Conservation (phyloP, 2,113 vertebrate species). For the Solenodon paradoxus region DNA sequence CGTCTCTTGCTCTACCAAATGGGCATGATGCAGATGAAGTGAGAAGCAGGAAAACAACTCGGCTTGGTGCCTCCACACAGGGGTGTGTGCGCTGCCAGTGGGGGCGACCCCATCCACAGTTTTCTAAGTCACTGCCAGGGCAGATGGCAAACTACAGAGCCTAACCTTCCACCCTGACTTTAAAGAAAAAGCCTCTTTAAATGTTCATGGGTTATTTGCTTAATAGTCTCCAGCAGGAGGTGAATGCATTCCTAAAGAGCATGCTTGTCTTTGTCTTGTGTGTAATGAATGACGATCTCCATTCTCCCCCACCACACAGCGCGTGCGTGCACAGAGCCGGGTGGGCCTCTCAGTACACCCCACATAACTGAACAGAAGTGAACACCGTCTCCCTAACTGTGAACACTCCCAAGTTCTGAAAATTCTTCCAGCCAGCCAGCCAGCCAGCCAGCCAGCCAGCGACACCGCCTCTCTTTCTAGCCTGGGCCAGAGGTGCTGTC, state of each 20-base stretch:
- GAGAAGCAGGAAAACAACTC: too few relatives aligned
- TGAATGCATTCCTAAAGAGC: neutral
- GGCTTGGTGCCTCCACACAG: neutral
- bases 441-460: neutral
- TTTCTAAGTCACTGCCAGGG: neutral
- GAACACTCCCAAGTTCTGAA: neutral
- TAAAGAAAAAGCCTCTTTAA: neutral
- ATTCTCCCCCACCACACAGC: too few relatives aligned
- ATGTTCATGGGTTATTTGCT: neutral
- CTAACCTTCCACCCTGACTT: neutral
- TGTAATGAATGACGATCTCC: neutral
- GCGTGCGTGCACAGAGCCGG: neutral
- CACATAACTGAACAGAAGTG: too few relatives aligned
- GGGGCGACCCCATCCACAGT: neutral
- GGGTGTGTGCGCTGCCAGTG: rapidly evolving
- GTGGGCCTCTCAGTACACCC: neutral
- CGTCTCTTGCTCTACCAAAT: neutral
- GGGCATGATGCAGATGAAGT: neutral
- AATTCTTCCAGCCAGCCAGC: neutral
- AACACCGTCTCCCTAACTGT: neutral
- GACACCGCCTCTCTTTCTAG: neutral
- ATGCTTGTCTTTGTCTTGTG: neutral
- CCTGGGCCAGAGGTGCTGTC: neutral
- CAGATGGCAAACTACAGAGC: neutral
- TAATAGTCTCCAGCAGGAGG: neutral